Percentiles rank a stretch among this genome's conserved stretches.
These are phyloP conservation scores for Goniozus legneri DNA, from an alignment of 1,140 invertebrate species.

Conservation along the genomic window DNA sequence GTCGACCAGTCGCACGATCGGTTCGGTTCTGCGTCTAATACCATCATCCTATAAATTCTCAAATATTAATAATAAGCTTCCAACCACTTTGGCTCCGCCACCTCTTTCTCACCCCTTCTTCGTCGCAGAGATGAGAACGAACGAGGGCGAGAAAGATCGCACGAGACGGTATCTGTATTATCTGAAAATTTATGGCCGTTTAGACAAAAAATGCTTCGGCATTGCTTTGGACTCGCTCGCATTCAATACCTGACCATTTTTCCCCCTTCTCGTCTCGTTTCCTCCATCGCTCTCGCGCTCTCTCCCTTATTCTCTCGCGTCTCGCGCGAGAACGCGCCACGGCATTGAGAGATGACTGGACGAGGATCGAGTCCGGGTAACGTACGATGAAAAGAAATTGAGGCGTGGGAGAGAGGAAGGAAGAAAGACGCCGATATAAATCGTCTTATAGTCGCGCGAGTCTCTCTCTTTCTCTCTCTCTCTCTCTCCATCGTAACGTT, in stretches of 20 bases:
- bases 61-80: conserved; percentile 32
- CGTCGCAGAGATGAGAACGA: no score
- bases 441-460: no score
- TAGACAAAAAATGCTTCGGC: conserved; percentile 29
- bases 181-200: conserved; percentile 34
- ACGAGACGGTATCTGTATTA: conserved; percentile 15
- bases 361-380: neutral
- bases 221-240: conserved; percentile 13
- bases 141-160: no score
- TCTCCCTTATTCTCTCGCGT: conserved; percentile 19
- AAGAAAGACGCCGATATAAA: no score
- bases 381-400: neutral
- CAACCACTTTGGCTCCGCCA: no score
- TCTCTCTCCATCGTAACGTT: no score
- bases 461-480: neutral
- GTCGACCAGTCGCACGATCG: conserved; percentile 11
- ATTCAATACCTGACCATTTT: conserved; percentile 20
- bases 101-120: neutral
- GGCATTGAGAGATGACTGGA: neutral
- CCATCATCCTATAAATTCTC: conserved; percentile 27
- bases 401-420: neutral
- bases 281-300: conserved; percentile 12
- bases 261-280: no score
- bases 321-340: neutral
- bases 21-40: conserved; percentile 15